A percentile compares a stretch with the other conserved stretches of the same genome.
Conservation (phyloP, 2,113 vertebrate genomes). For the Tenrec ecaudatus region DNA sequence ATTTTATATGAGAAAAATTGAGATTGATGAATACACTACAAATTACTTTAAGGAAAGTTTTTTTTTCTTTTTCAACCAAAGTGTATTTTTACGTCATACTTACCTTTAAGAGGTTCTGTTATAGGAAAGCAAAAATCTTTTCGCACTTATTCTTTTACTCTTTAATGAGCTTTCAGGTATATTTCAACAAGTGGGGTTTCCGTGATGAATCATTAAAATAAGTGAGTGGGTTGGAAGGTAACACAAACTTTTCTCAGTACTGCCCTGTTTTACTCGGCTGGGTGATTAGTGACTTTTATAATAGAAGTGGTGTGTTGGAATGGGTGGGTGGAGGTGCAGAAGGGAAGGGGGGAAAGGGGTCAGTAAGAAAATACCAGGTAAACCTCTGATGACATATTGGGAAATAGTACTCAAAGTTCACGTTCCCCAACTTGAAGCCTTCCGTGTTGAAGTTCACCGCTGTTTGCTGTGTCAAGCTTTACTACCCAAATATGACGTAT, state of each 20-base stretch:
- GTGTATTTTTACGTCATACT: slow-evolving; percentile 41
- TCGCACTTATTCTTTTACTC: slow-evolving; percentile 78
- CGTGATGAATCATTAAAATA: slow-evolving; percentile 83
- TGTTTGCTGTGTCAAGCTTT: background rate
- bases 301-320: slow-evolving; percentile 64
- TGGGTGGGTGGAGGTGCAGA: slow-evolving; percentile 39
- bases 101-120: slow-evolving; percentile 38
- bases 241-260: slow-evolving; percentile 83
- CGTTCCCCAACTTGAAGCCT: fast-evolving
- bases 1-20: background rate
- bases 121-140: slow-evolving; percentile 75
- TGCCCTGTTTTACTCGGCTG: slow-evolving; percentile 71
- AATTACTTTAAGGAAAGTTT: slow-evolving; percentile 38
- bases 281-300: slow-evolving; percentile 63
- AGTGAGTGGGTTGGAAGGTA: slow-evolving; percentile 84
- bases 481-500: background rate
- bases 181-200: slow-evolving; percentile 86
- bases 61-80: slow-evolving; percentile 19
- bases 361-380: slow-evolving; percentile 71
- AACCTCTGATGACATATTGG: slow-evolving; percentile 50
- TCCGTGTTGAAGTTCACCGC: background rate
- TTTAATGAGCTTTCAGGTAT: slow-evolving; percentile 81
- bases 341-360: slow-evolving; percentile 28
- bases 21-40: background rate
- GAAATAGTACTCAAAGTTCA: slow-evolving; percentile 70